Evolutionary conservation across 2,797 vertebrate species (phyloP).

Genomic region (Syngnathus rostellatus): DNA sequence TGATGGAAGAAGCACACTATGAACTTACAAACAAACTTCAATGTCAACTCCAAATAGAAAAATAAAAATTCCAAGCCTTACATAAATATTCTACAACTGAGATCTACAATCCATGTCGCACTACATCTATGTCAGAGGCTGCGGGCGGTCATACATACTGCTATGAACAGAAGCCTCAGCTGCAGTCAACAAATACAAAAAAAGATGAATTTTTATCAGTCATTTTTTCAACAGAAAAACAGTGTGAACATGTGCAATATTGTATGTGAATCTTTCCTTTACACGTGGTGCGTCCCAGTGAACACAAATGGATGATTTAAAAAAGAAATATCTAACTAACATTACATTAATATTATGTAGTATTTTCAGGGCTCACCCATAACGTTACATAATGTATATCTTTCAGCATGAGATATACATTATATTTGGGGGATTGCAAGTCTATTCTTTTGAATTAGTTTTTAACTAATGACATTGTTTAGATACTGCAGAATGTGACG

Average conservation of each 20-base stretch:
- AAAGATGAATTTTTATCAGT: conserved; percentile 45
- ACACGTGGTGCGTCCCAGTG: background rate
- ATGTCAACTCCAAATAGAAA: background rate
- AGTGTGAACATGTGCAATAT: conserved; percentile 18
- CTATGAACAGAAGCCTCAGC: conserved; percentile 55
- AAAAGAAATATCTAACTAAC: no score
- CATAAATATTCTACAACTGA: conserved; percentile 19
- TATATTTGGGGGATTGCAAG: background rate
- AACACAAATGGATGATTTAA: background rate
- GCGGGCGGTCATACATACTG: conserved; percentile 49
- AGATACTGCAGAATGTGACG: no score
- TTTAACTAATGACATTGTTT: background rate
- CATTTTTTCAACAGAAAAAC: conserved; percentile 37
- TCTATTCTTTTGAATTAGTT: background rate
- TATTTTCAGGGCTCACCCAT: background rate
- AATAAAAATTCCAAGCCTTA: conserved; percentile 5
- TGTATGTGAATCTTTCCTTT: background rate
- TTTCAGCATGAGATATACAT: background rate
- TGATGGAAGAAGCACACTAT: conserved; percentile 10
- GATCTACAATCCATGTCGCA: conserved; percentile 17
- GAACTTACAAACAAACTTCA: conserved; percentile 8
- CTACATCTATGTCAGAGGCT: conserved; percentile 24
- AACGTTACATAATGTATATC: background rate
- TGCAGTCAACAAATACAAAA: conserved; percentile 51
- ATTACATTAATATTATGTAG: no score